A percentile compares a stretch with the other conserved stretches of the same genome.
Conservation (phyloP, 64 coral and sea anemone genomes). For the Stichodactyla helianthus region DNA sequence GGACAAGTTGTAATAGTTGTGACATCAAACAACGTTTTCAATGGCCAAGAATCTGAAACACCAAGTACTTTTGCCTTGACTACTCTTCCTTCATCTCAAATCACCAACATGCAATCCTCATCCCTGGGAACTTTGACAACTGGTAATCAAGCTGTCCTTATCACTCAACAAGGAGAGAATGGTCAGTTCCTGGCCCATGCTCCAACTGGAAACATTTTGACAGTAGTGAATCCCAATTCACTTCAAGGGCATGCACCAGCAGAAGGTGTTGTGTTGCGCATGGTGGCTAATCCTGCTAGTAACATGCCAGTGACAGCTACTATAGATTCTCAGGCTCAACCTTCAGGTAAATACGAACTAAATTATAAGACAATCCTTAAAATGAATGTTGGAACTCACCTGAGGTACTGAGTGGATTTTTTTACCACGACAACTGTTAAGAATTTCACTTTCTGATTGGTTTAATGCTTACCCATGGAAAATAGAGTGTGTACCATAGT, state of each 20-base stretch:
- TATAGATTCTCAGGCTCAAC: constrained; percentile 9
- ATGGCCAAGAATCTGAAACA: constrained; percentile 62
- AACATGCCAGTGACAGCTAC: constrained; percentile 20
- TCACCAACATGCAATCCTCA: constrained; percentile 55
- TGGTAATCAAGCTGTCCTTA: constrained; percentile 61
- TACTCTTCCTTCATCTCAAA: constrained; percentile 65
- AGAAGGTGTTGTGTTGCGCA: background rate
- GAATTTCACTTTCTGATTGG: no score
- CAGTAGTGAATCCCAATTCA: constrained; percentile 48
- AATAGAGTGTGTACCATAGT: no score
- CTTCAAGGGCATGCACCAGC: constrained; percentile 18
- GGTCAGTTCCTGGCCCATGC: constrained; percentile 36
- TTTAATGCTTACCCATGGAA: no score
- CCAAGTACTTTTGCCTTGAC: constrained; percentile 73
- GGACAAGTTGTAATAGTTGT: constrained; percentile 95
- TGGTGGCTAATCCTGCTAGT: constrained; percentile 8
- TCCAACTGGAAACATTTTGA: constrained; percentile 71
- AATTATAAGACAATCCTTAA: no score
- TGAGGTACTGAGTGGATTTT: no score
- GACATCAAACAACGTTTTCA: constrained; percentile 81
- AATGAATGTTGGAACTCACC: no score
- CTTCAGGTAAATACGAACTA: constrained; percentile 24
- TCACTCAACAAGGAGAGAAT: constrained; percentile 21
- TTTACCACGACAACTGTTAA: no score
- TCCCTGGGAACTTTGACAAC: constrained; percentile 39